These are phyloP conservation scores for Sesamia inferens DNA, from an alignment of 2,888 invertebrate species.

Conservation along the genomic window DNA sequence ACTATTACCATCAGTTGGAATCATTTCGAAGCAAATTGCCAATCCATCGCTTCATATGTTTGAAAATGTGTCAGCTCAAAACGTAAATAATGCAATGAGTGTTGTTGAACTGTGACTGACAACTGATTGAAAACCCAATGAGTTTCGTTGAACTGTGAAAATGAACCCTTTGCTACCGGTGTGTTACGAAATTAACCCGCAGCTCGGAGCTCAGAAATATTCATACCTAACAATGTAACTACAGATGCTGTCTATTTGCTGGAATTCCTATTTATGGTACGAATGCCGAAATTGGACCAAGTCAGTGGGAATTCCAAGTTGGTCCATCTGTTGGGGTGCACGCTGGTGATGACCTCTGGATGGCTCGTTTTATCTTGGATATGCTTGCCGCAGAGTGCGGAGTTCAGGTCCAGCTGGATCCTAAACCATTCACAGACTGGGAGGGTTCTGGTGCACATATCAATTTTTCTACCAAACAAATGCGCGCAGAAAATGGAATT, in stretches of 20 bases:
- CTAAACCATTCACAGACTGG: slow-evolving; percentile 94
- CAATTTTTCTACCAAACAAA: slow-evolving; percentile 97
- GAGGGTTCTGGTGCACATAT: slow-evolving; percentile 99
- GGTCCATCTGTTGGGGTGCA: slow-evolving; percentile 97
- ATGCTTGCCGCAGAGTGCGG: slow-evolving; percentile 97
- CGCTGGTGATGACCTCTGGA: slow-evolving; percentile 96
- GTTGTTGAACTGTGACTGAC: too few relatives aligned
- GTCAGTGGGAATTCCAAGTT: slow-evolving; percentile 98
- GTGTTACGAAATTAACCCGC: too few relatives aligned
- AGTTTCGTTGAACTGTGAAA: too few relatives aligned
- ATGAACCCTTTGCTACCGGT: too few relatives aligned
- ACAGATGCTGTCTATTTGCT: slow-evolving; percentile 95
- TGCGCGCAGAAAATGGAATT: slow-evolving; percentile 97
- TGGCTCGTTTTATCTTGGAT: slow-evolving; percentile 95
- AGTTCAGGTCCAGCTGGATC: slow-evolving; percentile 91
- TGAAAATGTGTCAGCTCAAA: too few relatives aligned
- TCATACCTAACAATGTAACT: slow-evolving; percentile 8
- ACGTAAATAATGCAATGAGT: too few relatives aligned
- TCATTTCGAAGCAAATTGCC: too few relatives aligned
- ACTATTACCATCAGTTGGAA: too few relatives aligned
- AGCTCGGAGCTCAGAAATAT: neutral
- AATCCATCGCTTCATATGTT: too few relatives aligned
- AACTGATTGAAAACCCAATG: too few relatives aligned
- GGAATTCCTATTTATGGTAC: slow-evolving; percentile 97
- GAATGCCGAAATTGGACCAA: slow-evolving; percentile 99